phyloP scores from a whole-genome alignment of 2,113 vertebrate genomes.

The Proteles cristata region DNA sequence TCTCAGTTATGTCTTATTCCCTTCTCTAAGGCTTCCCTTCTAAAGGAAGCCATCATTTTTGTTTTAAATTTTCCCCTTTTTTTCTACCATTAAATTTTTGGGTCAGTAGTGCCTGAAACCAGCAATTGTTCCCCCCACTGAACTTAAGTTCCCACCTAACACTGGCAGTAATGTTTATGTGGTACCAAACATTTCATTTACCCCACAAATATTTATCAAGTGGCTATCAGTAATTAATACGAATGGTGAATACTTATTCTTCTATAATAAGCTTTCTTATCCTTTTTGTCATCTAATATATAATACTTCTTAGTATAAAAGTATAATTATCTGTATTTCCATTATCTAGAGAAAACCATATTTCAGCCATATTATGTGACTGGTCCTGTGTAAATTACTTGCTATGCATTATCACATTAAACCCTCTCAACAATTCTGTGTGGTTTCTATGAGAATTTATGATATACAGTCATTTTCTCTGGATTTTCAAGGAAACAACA shows the following conservation, averaged over 20 bases:
- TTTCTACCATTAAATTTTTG: not conserved
- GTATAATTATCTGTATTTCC: not conserved
- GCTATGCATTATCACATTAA: not conserved
- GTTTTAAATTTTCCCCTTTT: not conserved
- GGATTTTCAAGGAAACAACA: not conserved
- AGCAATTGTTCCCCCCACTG: not conserved
- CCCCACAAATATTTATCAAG: not conserved
- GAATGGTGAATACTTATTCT: not conserved
- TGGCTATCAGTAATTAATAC: not conserved
- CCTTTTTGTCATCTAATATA: not conserved
- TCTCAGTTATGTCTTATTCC: not conserved
- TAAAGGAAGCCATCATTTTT: not conserved
- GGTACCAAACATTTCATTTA: not conserved
- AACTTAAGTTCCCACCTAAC: not conserved
- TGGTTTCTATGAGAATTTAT: not conserved
- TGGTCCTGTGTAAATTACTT: fast-evolving
- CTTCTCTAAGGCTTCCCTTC: not conserved
- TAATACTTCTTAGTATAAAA: not conserved
- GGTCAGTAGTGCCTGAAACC: not conserved
- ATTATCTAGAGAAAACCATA: not conserved
- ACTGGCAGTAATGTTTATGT: not conserved
- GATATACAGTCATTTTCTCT: not conserved
- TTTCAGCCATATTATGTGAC: not conserved
- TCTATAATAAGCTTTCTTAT: not conserved
- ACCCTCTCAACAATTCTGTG: not conserved